phyloP scores from a whole-genome alignment of 2,888 invertebrate species.

The Exephanes ischioxanthus region DNA sequence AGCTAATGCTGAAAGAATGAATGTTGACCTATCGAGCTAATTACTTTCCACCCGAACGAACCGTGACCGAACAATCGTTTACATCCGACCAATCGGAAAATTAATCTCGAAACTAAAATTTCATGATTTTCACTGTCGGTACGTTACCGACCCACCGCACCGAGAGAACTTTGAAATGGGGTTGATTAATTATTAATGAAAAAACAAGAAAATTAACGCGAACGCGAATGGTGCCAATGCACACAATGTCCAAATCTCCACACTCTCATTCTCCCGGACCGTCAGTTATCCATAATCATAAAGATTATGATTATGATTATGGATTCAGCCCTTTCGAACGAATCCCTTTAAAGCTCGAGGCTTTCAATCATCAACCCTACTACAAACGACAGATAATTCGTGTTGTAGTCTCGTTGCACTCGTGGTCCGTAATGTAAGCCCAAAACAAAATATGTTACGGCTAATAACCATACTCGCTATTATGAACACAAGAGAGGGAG shows the following conservation, averaged over 20 bases:
- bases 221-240: too few relatives aligned
- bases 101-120: too few relatives aligned
- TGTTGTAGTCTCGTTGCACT: not conserved
- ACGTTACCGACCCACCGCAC: too few relatives aligned
- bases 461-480: slow-evolving; percentile 32
- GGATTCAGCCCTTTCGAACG: not conserved
- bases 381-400: slow-evolving; percentile 7
- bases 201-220: too few relatives aligned
- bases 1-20: too few relatives aligned
- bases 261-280: not conserved
- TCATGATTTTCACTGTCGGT: too few relatives aligned
- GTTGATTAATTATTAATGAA: too few relatives aligned
- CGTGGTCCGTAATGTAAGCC: slow-evolving; percentile 14
- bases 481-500: slow-evolving; percentile 1
- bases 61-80: too few relatives aligned
- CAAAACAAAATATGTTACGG: slow-evolving; percentile 29
- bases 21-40: too few relatives aligned
- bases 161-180: too few relatives aligned
- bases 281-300: not conserved
- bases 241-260: too few relatives aligned
- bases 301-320: not conserved
- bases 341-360: slow-evolving; percentile 4
- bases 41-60: not conserved
- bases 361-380: not conserved
- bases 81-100: too few relatives aligned